These are phyloP conservation scores for Helicoverpa armigera DNA, from an alignment of 1,140 invertebrate species.

Conservation along the genomic window DNA sequence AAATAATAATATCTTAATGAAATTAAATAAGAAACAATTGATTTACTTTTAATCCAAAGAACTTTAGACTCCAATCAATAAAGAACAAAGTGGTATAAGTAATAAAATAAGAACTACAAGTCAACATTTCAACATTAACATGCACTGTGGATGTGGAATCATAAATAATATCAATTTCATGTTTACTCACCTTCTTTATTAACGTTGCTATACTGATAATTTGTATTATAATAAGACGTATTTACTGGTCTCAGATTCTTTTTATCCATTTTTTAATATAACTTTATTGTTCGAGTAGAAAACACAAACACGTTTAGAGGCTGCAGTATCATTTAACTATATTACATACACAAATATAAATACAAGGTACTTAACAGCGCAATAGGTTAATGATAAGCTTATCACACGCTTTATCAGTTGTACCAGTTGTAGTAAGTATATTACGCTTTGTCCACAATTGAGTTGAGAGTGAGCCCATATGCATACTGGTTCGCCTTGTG, in stretches of 20 bases:
- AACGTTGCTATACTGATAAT: constrained; percentile 76
- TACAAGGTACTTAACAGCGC: constrained; percentile 28
- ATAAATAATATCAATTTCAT: background rate
- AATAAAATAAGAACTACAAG: background rate
- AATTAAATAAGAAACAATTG: too few species aligned
- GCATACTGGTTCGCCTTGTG: constrained; percentile 5
- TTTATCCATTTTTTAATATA: constrained; percentile 64
- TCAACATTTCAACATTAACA: too few species aligned
- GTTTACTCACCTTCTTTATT: constrained; percentile 70
- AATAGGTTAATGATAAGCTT: constrained; percentile 64
- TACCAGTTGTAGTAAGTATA: background rate
- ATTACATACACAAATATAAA: constrained; percentile 31
- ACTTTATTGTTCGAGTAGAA: constrained; percentile 36
- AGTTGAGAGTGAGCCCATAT: constrained; percentile 8
- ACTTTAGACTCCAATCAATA: too few species aligned
- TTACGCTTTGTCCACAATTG: constrained; percentile 8
- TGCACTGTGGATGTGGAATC: background rate
- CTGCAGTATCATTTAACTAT: constrained; percentile 27
- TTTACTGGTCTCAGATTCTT: constrained; percentile 63
- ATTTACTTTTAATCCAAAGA: too few species aligned
- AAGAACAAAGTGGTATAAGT: background rate
- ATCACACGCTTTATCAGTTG: constrained; percentile 53
- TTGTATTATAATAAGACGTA: constrained; percentile 72
- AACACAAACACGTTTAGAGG: constrained; percentile 33
- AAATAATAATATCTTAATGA: too few species aligned